Evolutionary conservation across 2,797 vertebrate species (phyloP), one percentile per base, ranked within the genome.

Genomic region (Tragopan temminckii): DNA sequence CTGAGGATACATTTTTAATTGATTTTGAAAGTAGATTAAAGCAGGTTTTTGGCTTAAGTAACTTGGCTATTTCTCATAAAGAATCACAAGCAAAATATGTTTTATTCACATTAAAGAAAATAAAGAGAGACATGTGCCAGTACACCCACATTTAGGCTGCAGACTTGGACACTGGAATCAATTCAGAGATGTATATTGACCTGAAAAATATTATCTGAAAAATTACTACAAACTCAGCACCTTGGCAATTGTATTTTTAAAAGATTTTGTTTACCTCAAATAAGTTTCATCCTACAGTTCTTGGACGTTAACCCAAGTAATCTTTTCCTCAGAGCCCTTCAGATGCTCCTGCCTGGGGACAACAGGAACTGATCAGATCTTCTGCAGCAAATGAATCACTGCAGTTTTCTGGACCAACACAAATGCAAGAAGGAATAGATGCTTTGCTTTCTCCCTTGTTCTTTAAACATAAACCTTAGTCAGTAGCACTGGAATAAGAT

Each of bases 1-100:
- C 78, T 50, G 52, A 87, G 55, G 62, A 86, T 52, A 81, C 52
- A 67, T 89, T 95, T 95, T 93, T 91, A 96, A 92, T 92, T 93
- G 92, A 96, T 95, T 81, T 70, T 92, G 61, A 87, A 93, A 90
- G 90, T 45, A 92, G 71, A 95, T 89, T 72, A 91, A 86, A 88
- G 11, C 55, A 90, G 59, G 48, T 45, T 95, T 96, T 92, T 94
- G 79, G 86, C 77, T 81, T 86, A 11, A 74, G 87, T 29, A 78
- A 40, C 53, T 95, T 93, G 85, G 80, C 77, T 95, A 48, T 84
- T 94, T 81, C 85, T 91, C 82, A 91, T 75, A 88, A 88, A 25
- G 1, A 90, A 84, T 94, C 85, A 92, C 63, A 89, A 88, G 74
- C 21, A 81, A 96, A 96, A 94, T 94, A 93, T 84, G 57, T 84